Base-by-base conservation (phyloP, 2,888 invertebrate species). In the Cerastoderma edule region DNA sequence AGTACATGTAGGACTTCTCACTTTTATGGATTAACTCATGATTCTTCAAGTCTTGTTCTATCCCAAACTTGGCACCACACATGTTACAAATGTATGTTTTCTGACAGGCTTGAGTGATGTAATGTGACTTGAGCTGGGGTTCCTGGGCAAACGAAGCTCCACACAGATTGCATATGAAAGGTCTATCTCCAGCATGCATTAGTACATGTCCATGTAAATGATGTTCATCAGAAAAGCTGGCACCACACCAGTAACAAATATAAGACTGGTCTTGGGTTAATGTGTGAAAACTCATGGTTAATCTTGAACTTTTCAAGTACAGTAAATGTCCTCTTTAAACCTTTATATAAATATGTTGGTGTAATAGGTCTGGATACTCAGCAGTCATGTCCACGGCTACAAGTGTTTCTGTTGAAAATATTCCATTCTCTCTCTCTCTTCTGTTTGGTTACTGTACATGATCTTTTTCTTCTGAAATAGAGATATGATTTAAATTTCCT, bases 171-270 rank as follows among this genome's bases (percentile, higher is more conserved):
- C 60, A 60, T 4, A 13, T 60, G 30, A 24, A 39, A 2, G 22
- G n/a, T 39, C 39, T 60, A 8, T 60, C 33, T 10, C 39, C 60
- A 19, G 60, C 60, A 24, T 60, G 60, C 22, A 32, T 60, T 6
- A 60, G 60, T 1, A 60, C 60, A 24, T 60, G 60, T 5, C 39
- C 22, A 27, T 60, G 35, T 19, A 60, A 19, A 1, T 60, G 60
- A 13, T 39, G 60, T 39, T 60, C 60, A 4, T 35, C 16, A n/a
- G 60, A 24, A 19, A 60, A 60, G 10, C 39, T 24, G 2, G 33
- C 13, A 22, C 60, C 60, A 39, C 60, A 60, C 60, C 35, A 60
- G 24, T 60, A 60, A 39, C 60, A 60, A 13, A 60, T 39, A 27
- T n/a, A n/a, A n/a, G n/a, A n/a, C n/a, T n/a, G n/a, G n/a, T n/a